Evolutionary conservation across 2,113 vertebrate genomes (phyloP).

Genomic region (Oreochromis spilurus): DNA sequence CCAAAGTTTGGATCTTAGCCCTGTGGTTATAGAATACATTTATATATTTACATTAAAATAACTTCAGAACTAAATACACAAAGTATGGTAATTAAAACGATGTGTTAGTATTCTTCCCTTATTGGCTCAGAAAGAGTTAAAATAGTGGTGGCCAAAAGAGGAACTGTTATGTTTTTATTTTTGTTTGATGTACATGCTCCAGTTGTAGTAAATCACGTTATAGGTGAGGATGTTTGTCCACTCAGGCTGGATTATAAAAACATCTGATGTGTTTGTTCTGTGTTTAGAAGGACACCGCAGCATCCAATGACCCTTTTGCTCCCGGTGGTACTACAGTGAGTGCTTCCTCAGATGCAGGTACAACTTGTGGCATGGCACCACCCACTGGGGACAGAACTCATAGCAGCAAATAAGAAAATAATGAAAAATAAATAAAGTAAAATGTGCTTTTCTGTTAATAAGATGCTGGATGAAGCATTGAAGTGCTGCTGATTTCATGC

Average conservation of each 20-base stretch:
- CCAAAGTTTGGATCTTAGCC: neutral
- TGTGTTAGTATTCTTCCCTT: neutral
- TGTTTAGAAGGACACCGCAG: conserved; percentile 78
- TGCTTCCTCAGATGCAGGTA: conserved; percentile 82
- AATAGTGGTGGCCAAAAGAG: neutral
- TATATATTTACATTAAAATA: neutral
- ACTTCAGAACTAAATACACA: too few species aligned
- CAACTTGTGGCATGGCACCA: conserved; percentile 11
- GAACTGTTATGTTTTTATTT: neutral
- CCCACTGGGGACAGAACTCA: conserved; percentile 1
- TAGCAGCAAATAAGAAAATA: neutral
- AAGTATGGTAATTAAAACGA: too few species aligned
- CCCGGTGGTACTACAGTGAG: conserved; percentile 87
- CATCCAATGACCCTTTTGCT: conserved; percentile 90
- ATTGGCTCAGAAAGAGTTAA: neutral
- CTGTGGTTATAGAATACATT: neutral
- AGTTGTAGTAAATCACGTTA: neutral
- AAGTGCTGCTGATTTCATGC: neutral
- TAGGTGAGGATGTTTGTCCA: neutral
- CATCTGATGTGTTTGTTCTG: neutral
- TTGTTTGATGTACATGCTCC: neutral
- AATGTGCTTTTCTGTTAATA: neutral
- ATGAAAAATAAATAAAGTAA: neutral
- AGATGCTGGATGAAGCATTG: neutral
- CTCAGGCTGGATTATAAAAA: neutral